Evolutionary conservation across 2,888 invertebrate genomes (phyloP), one percentile per base, ranked within the genome.

Genomic region (Ommatoiulus sabulosus): DNA sequence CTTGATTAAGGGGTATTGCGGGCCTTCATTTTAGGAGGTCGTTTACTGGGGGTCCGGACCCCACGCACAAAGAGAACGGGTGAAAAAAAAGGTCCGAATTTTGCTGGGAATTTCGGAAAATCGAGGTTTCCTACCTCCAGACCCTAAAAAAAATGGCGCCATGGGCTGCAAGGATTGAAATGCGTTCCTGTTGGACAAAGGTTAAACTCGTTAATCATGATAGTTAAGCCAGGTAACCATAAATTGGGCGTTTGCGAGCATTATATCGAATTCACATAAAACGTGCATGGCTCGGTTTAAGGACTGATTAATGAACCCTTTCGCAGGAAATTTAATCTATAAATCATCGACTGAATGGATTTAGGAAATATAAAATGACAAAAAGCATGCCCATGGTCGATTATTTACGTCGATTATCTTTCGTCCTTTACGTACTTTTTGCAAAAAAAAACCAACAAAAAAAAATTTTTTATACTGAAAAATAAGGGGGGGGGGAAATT

Each of bases 291-390:
- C 8, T 63, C 20, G 63, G 63, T 63, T 63, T n/a, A 63, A 63
- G 20, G 63, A 20, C 20, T 20, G 63, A 72, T 24, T 72, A 72
- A 72, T 72, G 24, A 72, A 72, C 72, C 63, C 72, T 72, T 72
- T 72, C 24, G 72, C 72, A 72, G 72, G 72, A 72, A 24, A 72
- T 72, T 72, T 24, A 24, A 72, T 72, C 72, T 24, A 72, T 72
- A 72, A 72, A 72, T 72, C 72, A 72, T 72, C n/a, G 72, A 24
- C 24, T 24, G 72, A 72, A 72, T 72, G 72, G 72, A 72, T 72
- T 72, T 72, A 6, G 72, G 72, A 72, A 72, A 72, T 72, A 7
- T 72, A 7, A 72, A 24, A 24, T 72, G 72, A 12, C 8, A 72
- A 72, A 24, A 24, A 8, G 72, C 24, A 72, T 10, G 10, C 72